A percentile compares a stretch with the other conserved stretches of the same genome.
These are phyloP conservation scores for western clawed frog (Xenopus tropicalis) DNA, from an alignment of 2,113 vertebrate species.

Conservation along the genomic window DNA sequence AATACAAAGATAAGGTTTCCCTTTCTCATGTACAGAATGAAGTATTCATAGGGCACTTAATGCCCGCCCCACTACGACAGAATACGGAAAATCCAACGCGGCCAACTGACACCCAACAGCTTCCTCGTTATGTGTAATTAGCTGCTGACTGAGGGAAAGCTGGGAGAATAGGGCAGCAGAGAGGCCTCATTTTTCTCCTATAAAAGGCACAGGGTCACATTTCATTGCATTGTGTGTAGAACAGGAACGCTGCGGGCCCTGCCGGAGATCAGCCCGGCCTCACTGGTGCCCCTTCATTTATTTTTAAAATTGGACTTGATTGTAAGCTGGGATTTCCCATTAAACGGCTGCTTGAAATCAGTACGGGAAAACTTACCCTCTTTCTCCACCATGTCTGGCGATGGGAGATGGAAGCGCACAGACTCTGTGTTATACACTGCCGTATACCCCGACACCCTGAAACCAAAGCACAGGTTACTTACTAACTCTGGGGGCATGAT, in stretches of 20 bases:
- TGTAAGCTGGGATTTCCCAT: too few relatives aligned
- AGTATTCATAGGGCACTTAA: neutral
- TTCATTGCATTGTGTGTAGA: neutral
- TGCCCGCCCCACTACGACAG: neutral
- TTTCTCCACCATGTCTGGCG: constrained; percentile 35
- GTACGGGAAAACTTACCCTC: constrained; percentile 5
- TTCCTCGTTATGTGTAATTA: neutral
- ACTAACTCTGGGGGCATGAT: neutral
- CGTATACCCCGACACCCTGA: neutral
- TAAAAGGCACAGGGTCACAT: neutral
- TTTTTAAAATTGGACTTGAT: too few relatives aligned
- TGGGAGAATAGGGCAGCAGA: neutral
- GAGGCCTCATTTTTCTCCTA: neutral
- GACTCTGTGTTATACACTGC: neutral
- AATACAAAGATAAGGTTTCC: neutral
- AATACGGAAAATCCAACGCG: neutral
- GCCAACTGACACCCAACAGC: neutral
- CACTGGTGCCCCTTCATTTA: too few relatives aligned
- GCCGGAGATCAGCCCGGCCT: too few relatives aligned
- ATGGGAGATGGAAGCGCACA: constrained; percentile 6
- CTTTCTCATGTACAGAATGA: neutral
- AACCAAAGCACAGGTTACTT: neutral
- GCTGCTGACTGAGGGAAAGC: neutral
- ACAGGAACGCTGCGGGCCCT: too few relatives aligned
- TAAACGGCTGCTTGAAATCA: neutral